phyloP scores from a whole-genome alignment of 2,113 vertebrate species.

The Chroicocephalus ridibundus region DNA sequence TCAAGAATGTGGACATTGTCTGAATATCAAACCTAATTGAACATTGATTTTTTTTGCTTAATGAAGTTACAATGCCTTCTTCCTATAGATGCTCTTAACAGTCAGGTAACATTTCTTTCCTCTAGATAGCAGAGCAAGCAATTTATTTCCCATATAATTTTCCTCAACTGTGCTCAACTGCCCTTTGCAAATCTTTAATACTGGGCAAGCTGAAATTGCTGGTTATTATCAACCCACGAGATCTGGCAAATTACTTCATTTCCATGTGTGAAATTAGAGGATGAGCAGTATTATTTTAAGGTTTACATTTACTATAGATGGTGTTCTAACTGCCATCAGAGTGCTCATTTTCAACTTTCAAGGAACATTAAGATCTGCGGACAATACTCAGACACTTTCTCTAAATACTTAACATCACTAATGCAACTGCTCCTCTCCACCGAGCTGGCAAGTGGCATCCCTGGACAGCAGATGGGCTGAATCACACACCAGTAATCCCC shows the following conservation, averaged over 20 bases:
- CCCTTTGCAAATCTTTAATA: constrained; percentile 17
- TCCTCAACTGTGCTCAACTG: not conserved
- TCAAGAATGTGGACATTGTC: not conserved
- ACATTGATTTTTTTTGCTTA: accelerated
- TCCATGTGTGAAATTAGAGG: not conserved
- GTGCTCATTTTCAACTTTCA: not conserved
- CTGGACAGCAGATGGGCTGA: not conserved
- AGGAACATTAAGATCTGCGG: not conserved
- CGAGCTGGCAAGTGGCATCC: not conserved
- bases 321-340: not conserved
- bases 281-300: not conserved
- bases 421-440: not conserved
- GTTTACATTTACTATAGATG: not conserved
- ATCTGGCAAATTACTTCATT: constrained; percentile 2
- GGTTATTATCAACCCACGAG: not conserved
- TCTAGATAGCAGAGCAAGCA: not conserved
- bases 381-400: not conserved
- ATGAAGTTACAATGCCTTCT: not conserved
- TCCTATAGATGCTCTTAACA: not conserved
- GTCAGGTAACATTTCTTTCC: not conserved
- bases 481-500: not conserved
- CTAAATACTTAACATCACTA: not conserved
- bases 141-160: constrained; percentile 2
- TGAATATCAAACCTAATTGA: not conserved
- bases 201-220: not conserved